phyloP scores from a whole-genome alignment of 2,888 invertebrate species.

The Clivina fossor region DNA sequence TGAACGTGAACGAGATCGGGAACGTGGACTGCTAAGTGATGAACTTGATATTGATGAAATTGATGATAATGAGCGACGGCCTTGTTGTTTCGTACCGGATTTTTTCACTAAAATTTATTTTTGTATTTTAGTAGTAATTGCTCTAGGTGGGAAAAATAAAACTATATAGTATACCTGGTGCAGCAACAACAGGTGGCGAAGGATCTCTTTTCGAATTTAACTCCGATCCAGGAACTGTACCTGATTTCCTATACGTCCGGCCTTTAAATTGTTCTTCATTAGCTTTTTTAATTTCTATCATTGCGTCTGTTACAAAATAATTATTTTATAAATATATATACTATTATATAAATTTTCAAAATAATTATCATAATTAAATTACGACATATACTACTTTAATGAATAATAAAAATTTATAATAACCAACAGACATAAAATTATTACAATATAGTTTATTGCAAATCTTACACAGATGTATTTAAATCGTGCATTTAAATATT shows the following conservation, averaged over 20 bases:
- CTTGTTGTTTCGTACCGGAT: constrained; percentile 1
- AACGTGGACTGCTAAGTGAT: constrained; percentile 43
- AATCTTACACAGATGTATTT: too few species aligned
- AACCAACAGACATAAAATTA: too few species aligned
- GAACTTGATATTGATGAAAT: constrained; percentile 48
- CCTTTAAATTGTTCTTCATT: constrained; percentile 33
- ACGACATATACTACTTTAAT: too few species aligned
- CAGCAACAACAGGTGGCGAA: constrained; percentile 60
- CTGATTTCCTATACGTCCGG: constrained; percentile 39
- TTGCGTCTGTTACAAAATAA: constrained; percentile 2
- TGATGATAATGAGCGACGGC: constrained; percentile 30
- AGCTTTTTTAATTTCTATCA: constrained; percentile 23
- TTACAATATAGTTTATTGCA: too few species aligned
- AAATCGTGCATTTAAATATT: too few species aligned
- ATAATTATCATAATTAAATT: too few species aligned
- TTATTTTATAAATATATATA: too few species aligned
- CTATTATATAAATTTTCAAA: too few species aligned
- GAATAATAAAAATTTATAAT: too few species aligned
- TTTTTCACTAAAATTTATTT: neutral
- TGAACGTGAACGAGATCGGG: constrained; percentile 46
- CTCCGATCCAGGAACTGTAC: constrained; percentile 33
- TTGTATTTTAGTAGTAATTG: constrained; percentile 1
- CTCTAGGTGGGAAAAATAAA: too few species aligned
- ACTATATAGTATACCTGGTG: constrained; percentile 47
- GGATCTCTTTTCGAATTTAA: constrained; percentile 52